Evolutionary conservation across 2,888 invertebrate genomes (phyloP), one percentile per base, ranked within the genome.

Genomic region (Hydropsyche betteni): DNA sequence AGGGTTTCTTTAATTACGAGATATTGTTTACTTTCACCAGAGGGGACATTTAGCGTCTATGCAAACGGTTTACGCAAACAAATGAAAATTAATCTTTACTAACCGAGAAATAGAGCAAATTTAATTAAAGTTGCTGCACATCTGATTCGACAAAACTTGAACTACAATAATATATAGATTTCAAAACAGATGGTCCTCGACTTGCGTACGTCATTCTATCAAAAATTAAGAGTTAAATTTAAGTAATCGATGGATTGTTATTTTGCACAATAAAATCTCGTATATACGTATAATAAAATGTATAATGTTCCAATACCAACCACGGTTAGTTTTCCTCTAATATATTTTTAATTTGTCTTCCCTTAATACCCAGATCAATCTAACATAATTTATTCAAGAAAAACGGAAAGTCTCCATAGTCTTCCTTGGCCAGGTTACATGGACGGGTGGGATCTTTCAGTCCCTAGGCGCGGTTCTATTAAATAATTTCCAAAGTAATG

Each of bases 401-500:
- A 68, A 38, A 24, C 38, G n/a, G 34, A n/a, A 36, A 24, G 69
- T 53, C 53, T 12, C 10, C 53, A 14, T 53, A 16, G 14, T 53
- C 51, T 51, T 24, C 24, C 24, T 24, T 24, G 24, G 24, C 24
- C 24, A 24, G 24, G 24, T 24, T 24, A 24, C 24, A 24, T 24
- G 24, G 24, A 24, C 24, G 24, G 24, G 24, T 24, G 24, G 24
- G 24, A 24, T 24, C 24, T 2, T 24, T 24, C 24, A 69, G 51
- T 69, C 8, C 16, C 24, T 10, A 33, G 69, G n/a, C 24, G 52
- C 16, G 52, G 33, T 16, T 7, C 14, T 72, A 72, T 72, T 72
- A 72, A 72, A 72, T 72, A 72, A 72, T 72, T 72, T 61, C 70
- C 58, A 72, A 72, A 72, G 72, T 72, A 72, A 72, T 72, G 72